phyloP scores from a whole-genome alignment of 2,888 invertebrate species.

The Cancer borealis region DNA sequence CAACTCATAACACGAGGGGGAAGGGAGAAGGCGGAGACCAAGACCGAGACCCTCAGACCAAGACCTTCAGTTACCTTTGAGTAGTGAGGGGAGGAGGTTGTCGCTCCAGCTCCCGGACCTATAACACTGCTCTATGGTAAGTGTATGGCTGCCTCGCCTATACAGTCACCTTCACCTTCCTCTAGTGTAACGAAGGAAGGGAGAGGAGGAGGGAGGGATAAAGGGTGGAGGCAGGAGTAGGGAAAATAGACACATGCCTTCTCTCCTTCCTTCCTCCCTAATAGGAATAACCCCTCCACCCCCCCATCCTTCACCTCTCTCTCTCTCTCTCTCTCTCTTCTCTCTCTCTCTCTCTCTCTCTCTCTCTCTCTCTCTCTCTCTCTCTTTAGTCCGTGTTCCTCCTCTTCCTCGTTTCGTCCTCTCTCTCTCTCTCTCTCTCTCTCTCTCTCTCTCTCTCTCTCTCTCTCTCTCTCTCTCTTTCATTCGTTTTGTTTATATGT shows the following conservation, averaged over 20 bases:
- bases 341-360: neutral
- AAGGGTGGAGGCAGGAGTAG: neutral
- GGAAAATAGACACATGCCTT: neutral
- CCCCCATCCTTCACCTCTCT: neutral
- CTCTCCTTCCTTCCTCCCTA: neutral
- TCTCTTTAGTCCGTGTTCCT: neutral
- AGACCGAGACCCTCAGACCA: neutral
- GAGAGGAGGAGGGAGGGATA: neutral
- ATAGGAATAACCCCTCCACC: neutral
- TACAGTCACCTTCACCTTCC: neutral
- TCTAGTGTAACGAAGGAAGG: neutral
- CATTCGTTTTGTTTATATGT: neutral
- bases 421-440: neutral
- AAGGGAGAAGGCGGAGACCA: neutral
- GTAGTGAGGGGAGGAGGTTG: neutral
- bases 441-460: slow-evolving; percentile 11
- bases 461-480: neutral
- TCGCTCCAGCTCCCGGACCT: neutral
- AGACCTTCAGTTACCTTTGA: neutral
- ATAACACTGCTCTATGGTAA: slow-evolving; percentile 7
- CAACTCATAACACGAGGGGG: neutral
- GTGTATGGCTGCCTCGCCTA: neutral
- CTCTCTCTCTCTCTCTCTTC: too few species aligned
- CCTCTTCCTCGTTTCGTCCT: neutral
- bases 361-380: neutral